Conservation (phyloP, 2,113 vertebrate species). For the Leptobrachium leishanense region DNA sequence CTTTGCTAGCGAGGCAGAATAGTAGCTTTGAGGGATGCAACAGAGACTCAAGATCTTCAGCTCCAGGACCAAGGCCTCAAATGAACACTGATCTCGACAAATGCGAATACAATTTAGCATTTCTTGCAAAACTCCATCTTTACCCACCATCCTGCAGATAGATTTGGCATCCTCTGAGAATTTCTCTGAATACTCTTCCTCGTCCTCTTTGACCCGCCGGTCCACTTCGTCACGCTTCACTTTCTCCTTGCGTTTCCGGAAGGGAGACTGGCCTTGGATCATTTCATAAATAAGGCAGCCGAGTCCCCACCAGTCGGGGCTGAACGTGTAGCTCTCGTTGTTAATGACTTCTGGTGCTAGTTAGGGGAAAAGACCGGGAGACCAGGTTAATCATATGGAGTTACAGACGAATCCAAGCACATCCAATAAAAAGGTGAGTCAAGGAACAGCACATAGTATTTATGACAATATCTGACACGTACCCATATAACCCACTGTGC, state of each 20-base stretch:
- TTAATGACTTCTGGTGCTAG: conserved; percentile 89
- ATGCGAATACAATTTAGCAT: too few relatives aligned
- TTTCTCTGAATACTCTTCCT: conserved; percentile 80
- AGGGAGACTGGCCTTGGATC: conserved; percentile 89
- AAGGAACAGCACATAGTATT: too few relatives aligned
- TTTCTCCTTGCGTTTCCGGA: conserved; percentile 84
- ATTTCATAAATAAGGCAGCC: conserved; percentile 92
- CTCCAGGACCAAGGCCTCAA: too few relatives aligned
- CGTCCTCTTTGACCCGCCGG: conserved; percentile 78
- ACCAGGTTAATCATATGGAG: too few relatives aligned
- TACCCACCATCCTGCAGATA: conserved; percentile 87
- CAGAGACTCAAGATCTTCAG: too few relatives aligned
- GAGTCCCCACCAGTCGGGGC: conserved; percentile 92
- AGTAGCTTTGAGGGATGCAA: too few relatives aligned
- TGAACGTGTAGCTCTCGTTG: conserved; percentile 82
- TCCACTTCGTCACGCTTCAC: conserved; percentile 85
- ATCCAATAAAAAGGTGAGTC: too few relatives aligned
- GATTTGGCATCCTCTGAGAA: conserved; percentile 84
- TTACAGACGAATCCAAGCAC: too few relatives aligned
- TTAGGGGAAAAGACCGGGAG: conserved; percentile 26
- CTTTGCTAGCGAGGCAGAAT: too few relatives aligned
- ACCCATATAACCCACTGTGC: conserved; percentile 94
- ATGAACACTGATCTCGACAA: too few relatives aligned
- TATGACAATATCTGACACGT: conserved; percentile 47
- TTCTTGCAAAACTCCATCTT: conserved; percentile 50